phyloP scores from a whole-genome alignment of 2,113 vertebrate species.

The Sturnira hondurensis region DNA sequence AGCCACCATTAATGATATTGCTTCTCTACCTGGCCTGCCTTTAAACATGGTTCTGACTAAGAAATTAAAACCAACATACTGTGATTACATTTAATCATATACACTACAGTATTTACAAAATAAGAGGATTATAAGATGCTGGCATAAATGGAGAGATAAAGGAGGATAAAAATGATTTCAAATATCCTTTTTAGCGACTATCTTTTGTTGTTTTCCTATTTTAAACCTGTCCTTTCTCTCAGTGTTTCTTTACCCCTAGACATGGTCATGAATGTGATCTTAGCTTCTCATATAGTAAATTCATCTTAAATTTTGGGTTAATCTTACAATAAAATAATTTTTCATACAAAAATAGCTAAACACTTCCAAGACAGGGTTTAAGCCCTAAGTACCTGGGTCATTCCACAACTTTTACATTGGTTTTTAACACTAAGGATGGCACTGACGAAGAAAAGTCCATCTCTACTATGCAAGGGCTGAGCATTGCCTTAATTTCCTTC shows the following conservation, averaged over 20 bases:
- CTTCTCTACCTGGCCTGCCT: neutral
- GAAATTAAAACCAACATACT: neutral
- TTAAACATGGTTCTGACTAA: neutral
- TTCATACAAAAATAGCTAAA: neutral
- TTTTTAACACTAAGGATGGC: neutral
- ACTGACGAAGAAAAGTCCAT: neutral
- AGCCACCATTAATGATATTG: conserved; percentile 1
- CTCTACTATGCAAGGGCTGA: neutral
- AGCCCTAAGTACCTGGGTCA: neutral
- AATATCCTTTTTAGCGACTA: neutral
- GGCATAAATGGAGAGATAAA: neutral
- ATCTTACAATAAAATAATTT: neutral
- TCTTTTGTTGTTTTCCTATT: neutral
- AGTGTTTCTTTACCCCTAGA: neutral
- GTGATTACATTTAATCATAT: neutral
- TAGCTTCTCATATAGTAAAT: neutral
- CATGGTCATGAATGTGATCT: neutral
- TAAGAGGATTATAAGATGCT: neutral
- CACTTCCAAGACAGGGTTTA: neutral
- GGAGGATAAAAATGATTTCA: neutral
- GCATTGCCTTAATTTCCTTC: neutral
- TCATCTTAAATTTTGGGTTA: conserved; percentile 16
- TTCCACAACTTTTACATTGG: neutral
- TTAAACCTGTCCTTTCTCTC: neutral
- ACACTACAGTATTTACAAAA: neutral